phyloP scores from a whole-genome alignment of 2,113 vertebrate genomes.

The Melierax canorus region DNA sequence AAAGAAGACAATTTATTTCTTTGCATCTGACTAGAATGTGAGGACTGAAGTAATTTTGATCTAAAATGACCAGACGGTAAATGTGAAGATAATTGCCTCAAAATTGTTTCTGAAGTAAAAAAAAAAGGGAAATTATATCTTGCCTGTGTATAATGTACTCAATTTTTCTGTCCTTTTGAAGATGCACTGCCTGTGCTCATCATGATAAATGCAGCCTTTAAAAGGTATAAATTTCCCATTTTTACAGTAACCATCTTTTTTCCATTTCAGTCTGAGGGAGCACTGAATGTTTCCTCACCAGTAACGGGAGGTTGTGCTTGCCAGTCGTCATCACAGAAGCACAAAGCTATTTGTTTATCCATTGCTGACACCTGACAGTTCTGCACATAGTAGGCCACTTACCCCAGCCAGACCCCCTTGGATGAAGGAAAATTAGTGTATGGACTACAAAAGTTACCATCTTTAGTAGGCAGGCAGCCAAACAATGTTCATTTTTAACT shows the following conservation, averaged over 20 bases:
- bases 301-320: neutral
- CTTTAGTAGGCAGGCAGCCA: neutral
- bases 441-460: neutral
- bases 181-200: neutral
- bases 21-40: neutral
- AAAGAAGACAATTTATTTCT: neutral
- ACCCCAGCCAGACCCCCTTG: neutral
- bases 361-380: neutral
- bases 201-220: neutral
- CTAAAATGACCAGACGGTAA: neutral
- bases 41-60: neutral
- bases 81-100: neutral
- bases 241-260: neutral
- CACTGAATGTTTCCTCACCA: neutral
- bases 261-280: neutral
- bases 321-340: neutral
- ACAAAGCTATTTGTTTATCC: neutral
- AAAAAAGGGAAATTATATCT: neutral
- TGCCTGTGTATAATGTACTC: neutral
- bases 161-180: neutral
- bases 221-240: neutral
- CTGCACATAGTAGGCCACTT: neutral
- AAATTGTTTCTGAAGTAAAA: neutral
- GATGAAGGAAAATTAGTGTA: neutral
- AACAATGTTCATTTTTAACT: neutral